Evolutionary conservation across 2,797 vertebrate species (phyloP), one percentile per base, ranked within the genome.

Genomic region (Lacerta bilineata): DNA sequence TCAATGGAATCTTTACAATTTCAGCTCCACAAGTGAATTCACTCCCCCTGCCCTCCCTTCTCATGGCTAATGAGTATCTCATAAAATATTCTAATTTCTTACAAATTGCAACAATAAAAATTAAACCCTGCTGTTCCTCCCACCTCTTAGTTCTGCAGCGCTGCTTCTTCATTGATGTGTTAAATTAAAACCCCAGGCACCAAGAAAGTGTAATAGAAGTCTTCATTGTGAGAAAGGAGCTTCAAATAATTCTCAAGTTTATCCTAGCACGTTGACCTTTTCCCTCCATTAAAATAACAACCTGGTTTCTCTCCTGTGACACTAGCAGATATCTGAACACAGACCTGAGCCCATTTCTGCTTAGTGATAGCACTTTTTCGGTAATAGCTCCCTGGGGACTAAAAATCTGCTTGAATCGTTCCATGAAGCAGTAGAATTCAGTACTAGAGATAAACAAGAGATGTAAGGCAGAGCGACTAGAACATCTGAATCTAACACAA

Each of bases 161-260:
- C 86, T 94, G 93, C 80, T 91, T 96, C 95, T 95, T 95, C 97
- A 96, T 55, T 96, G 96, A 96, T 96, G 96, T 97, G 96, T 97
- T 97, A 97, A 97, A 97, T 97, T 97, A 97, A 97, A 97, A 96
- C 95, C 96, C 93, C 96, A 96, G 96, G 96, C 96, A 94, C 84
- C 94, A 93, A 0, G 20, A 96, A 86, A 86, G 90, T 94, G 90
- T 89, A 95, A 93, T 88, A 92, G 74, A 92, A 94, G 88, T 90
- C 92, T 94, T 95, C 89, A 95, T 91, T 94, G 92, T 94, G 87
- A 91, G 92, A 94, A 93, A 89, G 89, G 93, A 87, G 93, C 89
- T 87, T 89, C 80, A 61, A 89, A 87, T 87, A 93, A 94, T 90
- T 90, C 86, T 88, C 75, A 88, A 85, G 80, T 61, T 90, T 61